Evolutionary conservation across 1,140 invertebrate species (phyloP).

Genomic region (Pollicipes pollicipes): DNA sequence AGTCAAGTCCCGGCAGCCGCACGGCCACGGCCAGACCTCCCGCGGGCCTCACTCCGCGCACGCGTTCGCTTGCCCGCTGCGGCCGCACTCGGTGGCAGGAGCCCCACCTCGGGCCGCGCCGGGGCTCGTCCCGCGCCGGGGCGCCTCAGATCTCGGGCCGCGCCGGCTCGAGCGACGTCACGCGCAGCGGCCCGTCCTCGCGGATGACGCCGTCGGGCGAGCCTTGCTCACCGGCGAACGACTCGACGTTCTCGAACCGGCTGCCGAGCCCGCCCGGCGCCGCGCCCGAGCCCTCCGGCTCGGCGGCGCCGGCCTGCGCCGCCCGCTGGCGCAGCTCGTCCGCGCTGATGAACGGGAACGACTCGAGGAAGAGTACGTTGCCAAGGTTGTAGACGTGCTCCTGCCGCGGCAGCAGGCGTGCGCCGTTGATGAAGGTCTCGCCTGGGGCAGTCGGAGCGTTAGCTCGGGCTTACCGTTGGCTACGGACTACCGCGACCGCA

Average conservation of each 20-base stretch:
- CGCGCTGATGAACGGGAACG: neutral
- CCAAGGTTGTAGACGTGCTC: constrained; percentile 13
- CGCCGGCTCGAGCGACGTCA: neutral
- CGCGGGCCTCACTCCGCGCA: too few relatives aligned
- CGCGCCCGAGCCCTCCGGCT: neutral
- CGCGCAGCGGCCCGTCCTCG: neutral
- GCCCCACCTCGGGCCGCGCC: too few relatives aligned
- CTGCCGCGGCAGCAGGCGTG: constrained; percentile 10
- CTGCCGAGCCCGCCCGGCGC: neutral
- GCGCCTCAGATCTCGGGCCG: too few relatives aligned
- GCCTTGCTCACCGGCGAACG: neutral
- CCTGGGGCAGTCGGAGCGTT: neutral
- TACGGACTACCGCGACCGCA: too few relatives aligned
- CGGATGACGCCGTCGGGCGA: neutral
- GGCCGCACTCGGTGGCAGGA: too few relatives aligned
- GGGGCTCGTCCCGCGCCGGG: too few relatives aligned
- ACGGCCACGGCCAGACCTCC: too few relatives aligned
- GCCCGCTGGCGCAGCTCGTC: neutral
- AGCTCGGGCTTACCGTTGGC: too few relatives aligned
- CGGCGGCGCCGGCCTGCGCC: neutral
- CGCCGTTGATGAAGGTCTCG: constrained; percentile 11
- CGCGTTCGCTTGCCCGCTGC: too few relatives aligned
- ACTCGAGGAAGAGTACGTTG: constrained; percentile 13
- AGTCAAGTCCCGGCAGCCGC: too few relatives aligned
- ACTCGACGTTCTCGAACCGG: neutral